These are phyloP conservation scores for Merodon equestris DNA, from an alignment of 2,888 invertebrate genomes.

Conservation along the genomic window DNA sequence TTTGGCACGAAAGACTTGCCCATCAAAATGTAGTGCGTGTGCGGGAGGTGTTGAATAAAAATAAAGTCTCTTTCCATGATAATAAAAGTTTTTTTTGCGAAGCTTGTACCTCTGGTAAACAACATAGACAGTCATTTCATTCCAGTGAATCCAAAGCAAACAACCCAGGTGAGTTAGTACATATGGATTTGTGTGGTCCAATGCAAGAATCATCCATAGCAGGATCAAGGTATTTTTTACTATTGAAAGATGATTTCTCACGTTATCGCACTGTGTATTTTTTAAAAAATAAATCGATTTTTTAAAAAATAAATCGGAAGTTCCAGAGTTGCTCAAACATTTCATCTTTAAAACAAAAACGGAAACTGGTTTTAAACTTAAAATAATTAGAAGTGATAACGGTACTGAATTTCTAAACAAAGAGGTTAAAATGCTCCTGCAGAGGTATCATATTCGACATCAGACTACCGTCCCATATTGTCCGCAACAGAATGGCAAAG, in stretches of 20 bases:
- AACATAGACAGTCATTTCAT: too few relatives aligned
- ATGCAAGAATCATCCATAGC: slow-evolving; percentile 2
- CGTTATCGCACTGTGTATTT: too few relatives aligned
- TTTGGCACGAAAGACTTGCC: too few relatives aligned
- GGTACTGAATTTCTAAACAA: slow-evolving; percentile 1
- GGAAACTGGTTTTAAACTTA: background rate
- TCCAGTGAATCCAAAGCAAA: slow-evolving; percentile 1
- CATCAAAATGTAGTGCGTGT: too few relatives aligned
- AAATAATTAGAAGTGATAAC: slow-evolving; percentile 1
- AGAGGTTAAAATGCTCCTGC: slow-evolving; percentile 2
- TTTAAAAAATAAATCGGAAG: background rate
- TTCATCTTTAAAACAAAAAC: slow-evolving; percentile 1
- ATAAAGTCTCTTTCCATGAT: too few relatives aligned
- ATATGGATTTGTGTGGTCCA: background rate
- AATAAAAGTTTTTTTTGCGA: slow-evolving; percentile 3
- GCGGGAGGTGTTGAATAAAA: too few relatives aligned
- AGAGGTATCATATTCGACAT: slow-evolving; percentile 1
- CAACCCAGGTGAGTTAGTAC: slow-evolving; percentile 4
- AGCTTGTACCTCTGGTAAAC: slow-evolving; percentile 4
- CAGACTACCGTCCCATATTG: slow-evolving; percentile 5
- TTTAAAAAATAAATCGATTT: too few relatives aligned
- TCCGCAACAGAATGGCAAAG: slow-evolving; percentile 6
- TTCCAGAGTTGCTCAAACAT: background rate
- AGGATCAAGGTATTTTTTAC: slow-evolving; percentile 7
- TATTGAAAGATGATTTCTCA: slow-evolving; percentile 18